Base-by-base conservation (phyloP, 2,888 invertebrate species). In the Notodonta dromedarius region DNA sequence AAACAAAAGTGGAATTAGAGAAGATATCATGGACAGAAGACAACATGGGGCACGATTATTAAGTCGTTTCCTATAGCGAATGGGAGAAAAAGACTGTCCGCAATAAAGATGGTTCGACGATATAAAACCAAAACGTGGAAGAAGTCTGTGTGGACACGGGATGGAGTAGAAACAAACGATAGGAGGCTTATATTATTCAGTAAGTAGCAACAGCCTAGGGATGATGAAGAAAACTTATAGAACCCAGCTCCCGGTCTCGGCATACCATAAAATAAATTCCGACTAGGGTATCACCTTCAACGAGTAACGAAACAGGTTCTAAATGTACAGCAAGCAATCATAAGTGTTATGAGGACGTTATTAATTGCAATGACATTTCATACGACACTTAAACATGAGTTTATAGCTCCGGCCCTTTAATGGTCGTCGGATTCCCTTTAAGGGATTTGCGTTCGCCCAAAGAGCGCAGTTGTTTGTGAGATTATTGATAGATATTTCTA, bases 221-320 rank as follows among this genome's bases (percentile, higher is more conserved):
- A 35, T 35, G 13, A 44, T 44, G 11, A 44, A 5, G 12, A 44
- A 44, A 11, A 44, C 44, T 48, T 55, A 35, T 51, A 16, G 13
- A 9, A 11, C 40, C 44, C 57, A 65, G 14, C 65, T 68, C 62
- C 62, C 59, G 56, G 57, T 53, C 52, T 57, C 16, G 53, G 42
- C 44, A 58, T 46, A 60, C 71, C 69, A 71, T 78, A 69, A 69
- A 74, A 76, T 55, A 74, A 74, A 76, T 80, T 74, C 79, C 77
- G 64, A 69, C 66, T 70, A 74, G 73, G 70, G 67, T 79, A 77
- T 84, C 77, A 81, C 85, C 83, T 87, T 85, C 80, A 68, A 72
- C 73, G 77, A 77, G 79, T 71, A 75, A 70, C 60, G 57, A 70
- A 85, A 87, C 88, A 69, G 84, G 90, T 89, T 87, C 78, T 83